Conservation (phyloP, 2,888 invertebrate genomes). For the Zonitis immaculata region DNA sequence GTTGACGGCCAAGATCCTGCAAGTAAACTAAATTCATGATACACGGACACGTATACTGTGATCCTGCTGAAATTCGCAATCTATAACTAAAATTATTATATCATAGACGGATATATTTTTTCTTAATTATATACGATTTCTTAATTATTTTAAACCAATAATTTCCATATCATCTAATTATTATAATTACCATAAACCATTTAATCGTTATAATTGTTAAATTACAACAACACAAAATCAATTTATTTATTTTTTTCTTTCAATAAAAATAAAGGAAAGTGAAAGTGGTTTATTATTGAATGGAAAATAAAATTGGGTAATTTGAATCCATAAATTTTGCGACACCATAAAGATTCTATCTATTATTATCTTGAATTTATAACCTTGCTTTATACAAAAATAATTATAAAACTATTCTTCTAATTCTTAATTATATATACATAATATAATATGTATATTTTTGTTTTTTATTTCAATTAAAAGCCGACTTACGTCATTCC, state of each 20-base stretch:
- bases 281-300: not conserved
- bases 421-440: too few species aligned
- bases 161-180: too few species aligned
- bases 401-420: not conserved
- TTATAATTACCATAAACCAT: too few species aligned
- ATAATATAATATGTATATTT: too few species aligned
- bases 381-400: conserved; percentile 2
- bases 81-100: not conserved
- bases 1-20: conserved; percentile 12
- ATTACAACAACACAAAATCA: not conserved
- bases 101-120: too few species aligned
- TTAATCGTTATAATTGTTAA: too few species aligned
- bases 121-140: too few species aligned
- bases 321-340: not conserved
- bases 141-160: too few species aligned
- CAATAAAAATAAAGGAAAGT: not conserved
- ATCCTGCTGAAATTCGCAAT: not conserved
- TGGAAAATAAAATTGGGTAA: not conserved
- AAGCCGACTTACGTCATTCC: not conserved
- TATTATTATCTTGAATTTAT: not conserved
- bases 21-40: conserved; percentile 5
- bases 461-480: too few species aligned
- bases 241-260: not conserved
- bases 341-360: not conserved
- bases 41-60: not conserved